Conservation (phyloP, 2,113 vertebrate species). For the Tachuris rubrigastra region DNA sequence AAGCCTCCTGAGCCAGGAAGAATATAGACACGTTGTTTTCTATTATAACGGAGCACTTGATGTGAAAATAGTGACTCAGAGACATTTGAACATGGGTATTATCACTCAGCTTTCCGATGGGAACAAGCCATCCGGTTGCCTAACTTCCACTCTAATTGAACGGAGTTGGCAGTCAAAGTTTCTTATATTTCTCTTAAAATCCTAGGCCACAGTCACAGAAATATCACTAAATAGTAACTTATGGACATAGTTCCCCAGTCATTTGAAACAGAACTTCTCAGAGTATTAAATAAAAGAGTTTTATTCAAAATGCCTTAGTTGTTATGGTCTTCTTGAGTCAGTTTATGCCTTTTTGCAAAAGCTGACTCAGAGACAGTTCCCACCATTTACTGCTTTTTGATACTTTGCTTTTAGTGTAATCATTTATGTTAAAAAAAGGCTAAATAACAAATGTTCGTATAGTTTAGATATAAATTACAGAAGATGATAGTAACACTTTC, state of each 20-base stretch:
- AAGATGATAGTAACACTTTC: neutral
- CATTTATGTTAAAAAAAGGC: neutral
- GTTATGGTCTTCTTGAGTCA: neutral
- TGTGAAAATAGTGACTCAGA: constrained; percentile 24
- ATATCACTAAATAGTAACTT: neutral
- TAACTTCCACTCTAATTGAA: neutral
- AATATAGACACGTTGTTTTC: neutral
- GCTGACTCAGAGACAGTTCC: neutral
- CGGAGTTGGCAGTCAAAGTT: neutral
- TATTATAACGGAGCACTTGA: neutral
- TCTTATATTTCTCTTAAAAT: neutral
- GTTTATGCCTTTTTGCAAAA: neutral
- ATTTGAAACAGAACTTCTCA: neutral
- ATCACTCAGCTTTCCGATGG: neutral
- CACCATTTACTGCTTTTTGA: neutral
- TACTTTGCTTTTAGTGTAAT: neutral
- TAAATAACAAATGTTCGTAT: neutral
- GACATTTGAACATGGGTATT: neutral
- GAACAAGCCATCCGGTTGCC: neutral
- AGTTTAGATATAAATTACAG: neutral
- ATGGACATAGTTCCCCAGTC: neutral
- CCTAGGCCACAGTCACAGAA: neutral
- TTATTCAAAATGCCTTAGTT: neutral
- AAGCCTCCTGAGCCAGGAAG: neutral
- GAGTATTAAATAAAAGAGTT: neutral